phyloP scores from a whole-genome alignment of 2,888 invertebrate genomes.

The Biston stratarius region DNA sequence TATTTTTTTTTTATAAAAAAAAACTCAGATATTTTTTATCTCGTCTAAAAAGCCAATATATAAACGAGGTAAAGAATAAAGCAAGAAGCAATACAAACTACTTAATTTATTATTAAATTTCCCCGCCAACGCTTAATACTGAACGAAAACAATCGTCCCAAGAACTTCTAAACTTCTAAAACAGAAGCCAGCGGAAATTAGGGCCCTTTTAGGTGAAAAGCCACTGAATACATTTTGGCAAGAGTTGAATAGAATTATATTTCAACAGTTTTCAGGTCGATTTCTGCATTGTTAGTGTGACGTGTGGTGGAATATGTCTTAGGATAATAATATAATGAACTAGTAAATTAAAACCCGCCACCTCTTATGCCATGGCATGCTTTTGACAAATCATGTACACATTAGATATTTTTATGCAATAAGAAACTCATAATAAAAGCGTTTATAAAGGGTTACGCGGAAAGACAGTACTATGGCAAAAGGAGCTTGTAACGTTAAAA shows the following conservation, averaged over 20 bases:
- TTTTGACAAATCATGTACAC: too few relatives aligned
- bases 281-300: background rate
- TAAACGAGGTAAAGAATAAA: background rate
- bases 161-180: background rate
- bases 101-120: background rate
- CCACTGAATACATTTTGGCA: slow-evolving; percentile 9
- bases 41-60: background rate
- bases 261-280: background rate
- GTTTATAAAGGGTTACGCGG: too few relatives aligned
- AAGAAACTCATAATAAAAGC: too few relatives aligned
- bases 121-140: background rate
- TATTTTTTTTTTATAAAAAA: too few relatives aligned
- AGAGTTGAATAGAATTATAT: background rate
- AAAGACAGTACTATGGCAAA: too few relatives aligned
- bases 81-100: background rate
- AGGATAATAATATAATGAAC: too few relatives aligned
- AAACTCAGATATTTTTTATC: too few relatives aligned
- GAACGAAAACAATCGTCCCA: slow-evolving; percentile 1
- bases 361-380: too few relatives aligned
- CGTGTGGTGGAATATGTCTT: too few relatives aligned
- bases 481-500: too few relatives aligned
- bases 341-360: too few relatives aligned
- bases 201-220: slow-evolving; percentile 1
- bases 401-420: too few relatives aligned
- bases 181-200: slow-evolving; percentile 1